Evolutionary conservation across 2,113 vertebrate genomes (phyloP), one percentile per base, ranked within the genome.

Genomic region (Tetrax tetrax): DNA sequence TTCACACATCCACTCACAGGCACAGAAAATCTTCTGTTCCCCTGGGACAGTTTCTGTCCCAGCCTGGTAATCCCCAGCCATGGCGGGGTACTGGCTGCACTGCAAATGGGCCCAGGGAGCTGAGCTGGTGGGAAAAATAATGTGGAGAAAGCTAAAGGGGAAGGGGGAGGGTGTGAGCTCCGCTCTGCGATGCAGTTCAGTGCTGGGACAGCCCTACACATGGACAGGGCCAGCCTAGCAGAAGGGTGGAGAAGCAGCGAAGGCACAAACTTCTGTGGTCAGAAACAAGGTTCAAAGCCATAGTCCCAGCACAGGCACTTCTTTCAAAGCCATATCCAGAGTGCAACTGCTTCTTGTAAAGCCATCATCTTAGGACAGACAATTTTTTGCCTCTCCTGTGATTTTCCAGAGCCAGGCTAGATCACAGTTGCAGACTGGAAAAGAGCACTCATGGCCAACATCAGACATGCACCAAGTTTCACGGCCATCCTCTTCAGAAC

Each of bases 121-220:
- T 65, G 54, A 83, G 31, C 14, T 77, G 38, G 28, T 85, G 45
- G 54, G 59, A 29, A 87, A 75, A 86, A 71, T 28, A 69, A 33
- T 1, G 1, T 33, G 14, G 21, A 65, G 50, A 65, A 83, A 81
- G 41, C 57, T 65, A 60, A 90, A 75, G 20, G 6, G 15, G 69
- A 78, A 92, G 14, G 8, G 21, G 28, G 38, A 83, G 16, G 43
- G 10, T 6, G 3, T 35, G 53, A 86, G 38, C 25, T 82, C 43
- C 0, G 0, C 53, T 72, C 74, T 9, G 2, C 38, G 22, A 50
- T 0, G 4, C 18, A 29, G 56, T 57, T 95, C 19, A 4, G 29
- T 69, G 50, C 16, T 66, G 24, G 60, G 37, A 78, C 38, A 78
- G 61, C 19, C 10, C 41, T 64, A 14, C 2, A 2, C 2, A 2